Conservation (phyloP, 2,113 vertebrate species). For the Egretta garzetta region DNA sequence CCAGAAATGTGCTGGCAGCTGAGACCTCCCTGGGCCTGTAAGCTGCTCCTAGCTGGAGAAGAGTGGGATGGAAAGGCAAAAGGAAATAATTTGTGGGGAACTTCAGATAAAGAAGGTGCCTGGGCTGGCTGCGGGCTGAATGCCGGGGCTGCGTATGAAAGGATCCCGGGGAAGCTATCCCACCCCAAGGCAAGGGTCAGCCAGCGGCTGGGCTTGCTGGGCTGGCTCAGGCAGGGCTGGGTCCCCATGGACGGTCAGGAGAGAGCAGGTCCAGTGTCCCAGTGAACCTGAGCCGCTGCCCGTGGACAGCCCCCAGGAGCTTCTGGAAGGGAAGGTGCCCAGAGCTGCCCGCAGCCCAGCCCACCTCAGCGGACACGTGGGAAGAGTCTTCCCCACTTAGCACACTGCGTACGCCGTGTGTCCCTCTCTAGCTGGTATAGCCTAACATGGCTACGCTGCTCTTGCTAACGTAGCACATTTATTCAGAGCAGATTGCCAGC, state of each 20-base stretch:
- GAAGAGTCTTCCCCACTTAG: background rate
- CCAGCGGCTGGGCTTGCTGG: background rate
- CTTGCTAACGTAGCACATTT: background rate
- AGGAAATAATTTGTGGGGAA: background rate
- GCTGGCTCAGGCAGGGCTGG: background rate
- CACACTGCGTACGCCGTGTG: fast-evolving
- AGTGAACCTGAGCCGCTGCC: background rate
- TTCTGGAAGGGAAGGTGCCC: background rate
- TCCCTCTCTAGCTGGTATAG: background rate
- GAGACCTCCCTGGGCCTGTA: background rate
- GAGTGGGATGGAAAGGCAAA: background rate
- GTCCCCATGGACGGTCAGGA: background rate
- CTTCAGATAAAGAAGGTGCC: background rate
- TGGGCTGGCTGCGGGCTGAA: background rate
- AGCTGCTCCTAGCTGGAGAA: background rate
- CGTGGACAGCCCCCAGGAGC: fast-evolving
- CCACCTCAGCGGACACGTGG: background rate
- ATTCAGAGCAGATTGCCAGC: background rate
- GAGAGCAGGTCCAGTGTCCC: fast-evolving
- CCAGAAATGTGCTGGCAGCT: background rate
- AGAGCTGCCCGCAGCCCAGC: background rate
- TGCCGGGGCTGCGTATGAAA: fast-evolving
- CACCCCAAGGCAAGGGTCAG: background rate
- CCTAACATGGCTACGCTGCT: background rate
- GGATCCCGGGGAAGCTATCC: background rate